Percentiles rank a stretch among this genome's conserved stretches.
Conservation (phyloP, 1,140 invertebrate species). For the Drosophila pruinosa region DNA sequence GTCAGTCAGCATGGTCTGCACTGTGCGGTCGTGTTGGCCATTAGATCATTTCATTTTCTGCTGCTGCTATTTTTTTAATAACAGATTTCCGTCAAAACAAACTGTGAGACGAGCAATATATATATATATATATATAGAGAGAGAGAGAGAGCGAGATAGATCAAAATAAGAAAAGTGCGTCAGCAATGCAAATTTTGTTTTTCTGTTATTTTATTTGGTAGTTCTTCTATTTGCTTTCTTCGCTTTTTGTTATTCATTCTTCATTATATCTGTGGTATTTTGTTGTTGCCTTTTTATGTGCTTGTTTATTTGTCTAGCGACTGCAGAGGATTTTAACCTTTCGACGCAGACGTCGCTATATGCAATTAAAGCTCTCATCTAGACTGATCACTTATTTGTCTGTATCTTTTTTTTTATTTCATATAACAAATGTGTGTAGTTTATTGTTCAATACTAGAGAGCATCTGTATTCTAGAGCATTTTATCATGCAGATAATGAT, state of each 20-base stretch:
- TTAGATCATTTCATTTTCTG: constrained; percentile 31
- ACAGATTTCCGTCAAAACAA: constrained; percentile 51
- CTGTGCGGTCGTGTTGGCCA: constrained; percentile 28
- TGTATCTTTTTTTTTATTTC: constrained; percentile 1
- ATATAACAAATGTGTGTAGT: no score
- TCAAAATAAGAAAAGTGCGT: constrained; percentile 45
- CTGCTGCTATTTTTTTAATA: constrained; percentile 25
- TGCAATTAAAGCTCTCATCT: constrained; percentile 6
- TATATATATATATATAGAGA: no score
- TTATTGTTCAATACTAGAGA: no score
- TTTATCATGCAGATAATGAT: no score
- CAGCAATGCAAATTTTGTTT: constrained; percentile 47
- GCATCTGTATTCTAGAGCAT: no score
- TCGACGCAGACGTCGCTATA: constrained; percentile 1
- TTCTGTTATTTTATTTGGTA: constrained; percentile 15
- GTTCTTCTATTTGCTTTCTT: constrained; percentile 8
- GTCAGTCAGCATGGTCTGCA: constrained; percentile 16
- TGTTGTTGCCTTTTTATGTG: constrained; percentile 13
- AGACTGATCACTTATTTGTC: background rate
- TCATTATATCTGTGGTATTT: background rate
- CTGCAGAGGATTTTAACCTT: constrained; percentile 40
- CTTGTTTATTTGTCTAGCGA: constrained; percentile 38
- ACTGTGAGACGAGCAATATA: no score
- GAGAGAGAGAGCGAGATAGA: background rate
- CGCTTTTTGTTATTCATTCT: background rate